These are phyloP conservation scores for Tipula vernalis DNA, from an alignment of 2,888 invertebrate genomes.

Conservation along the genomic window DNA sequence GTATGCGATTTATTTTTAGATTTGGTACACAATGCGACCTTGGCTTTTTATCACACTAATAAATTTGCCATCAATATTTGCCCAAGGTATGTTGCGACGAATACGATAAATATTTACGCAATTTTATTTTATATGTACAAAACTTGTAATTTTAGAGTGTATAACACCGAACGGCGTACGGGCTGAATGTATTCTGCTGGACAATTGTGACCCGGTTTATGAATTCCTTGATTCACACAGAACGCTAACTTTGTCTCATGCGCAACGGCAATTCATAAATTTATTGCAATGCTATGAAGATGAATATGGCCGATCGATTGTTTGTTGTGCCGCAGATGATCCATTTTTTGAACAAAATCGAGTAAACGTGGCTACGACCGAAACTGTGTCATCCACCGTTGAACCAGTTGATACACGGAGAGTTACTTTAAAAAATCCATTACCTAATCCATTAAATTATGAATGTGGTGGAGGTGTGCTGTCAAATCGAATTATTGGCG, in stretches of 20 bases:
- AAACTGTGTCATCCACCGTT: not conserved
- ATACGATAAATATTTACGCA: not conserved
- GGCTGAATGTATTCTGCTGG: conserved; percentile 28
- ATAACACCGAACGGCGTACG: conserved; percentile 27
- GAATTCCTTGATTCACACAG: not conserved
- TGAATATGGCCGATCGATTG: conserved; percentile 23
- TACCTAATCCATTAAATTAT: conserved; percentile 24
- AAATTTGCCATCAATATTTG: not conserved
- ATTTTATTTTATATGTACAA: not conserved
- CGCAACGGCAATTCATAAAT: conserved; percentile 20
- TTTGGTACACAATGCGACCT: not conserved
- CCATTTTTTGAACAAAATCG: not conserved
- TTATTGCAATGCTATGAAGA: conserved; percentile 18
- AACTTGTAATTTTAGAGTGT: conserved; percentile 35
- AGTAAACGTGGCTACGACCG: not conserved
- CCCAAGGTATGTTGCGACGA: not conserved
- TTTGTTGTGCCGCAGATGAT: conserved; percentile 28
- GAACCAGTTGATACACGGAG: conserved; percentile 24
- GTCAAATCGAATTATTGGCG: conserved; percentile 47
- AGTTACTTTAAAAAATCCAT: conserved; percentile 15
- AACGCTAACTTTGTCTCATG: not conserved
- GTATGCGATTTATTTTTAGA: not conserved
- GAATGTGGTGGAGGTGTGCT: conserved; percentile 29
- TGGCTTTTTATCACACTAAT: not conserved
- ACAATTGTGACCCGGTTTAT: conserved; percentile 24